Base-by-base conservation (phyloP, 1,140 invertebrate species). In the Zaprionus lachaisei region DNA sequence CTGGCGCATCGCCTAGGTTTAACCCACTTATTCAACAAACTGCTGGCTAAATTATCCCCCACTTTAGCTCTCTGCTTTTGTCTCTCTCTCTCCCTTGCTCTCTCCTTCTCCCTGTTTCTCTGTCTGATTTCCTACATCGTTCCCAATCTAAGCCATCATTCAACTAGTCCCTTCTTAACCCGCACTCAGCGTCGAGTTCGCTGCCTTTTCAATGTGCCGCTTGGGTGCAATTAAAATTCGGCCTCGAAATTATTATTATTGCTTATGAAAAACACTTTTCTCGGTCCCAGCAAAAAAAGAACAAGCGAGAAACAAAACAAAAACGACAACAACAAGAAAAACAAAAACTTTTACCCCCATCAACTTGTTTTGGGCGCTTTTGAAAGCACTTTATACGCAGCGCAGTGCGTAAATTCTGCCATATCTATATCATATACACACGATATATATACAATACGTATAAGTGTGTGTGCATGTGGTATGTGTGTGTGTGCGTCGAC, bases 231-330 rank as follows among this genome's bases (percentile, higher is more conserved):
- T 87, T 87, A 87, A 89, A 86, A 86, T 83, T 89, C 80, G 80
- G 80, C 84, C 84, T 80, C 80, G 73, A 87, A 89, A 87, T 87
- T 87, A 89, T 87, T 87, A 80, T 87, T 87, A 89, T 83, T 87
- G 80, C 83, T 89, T 80, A 89, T 89, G 81, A 89, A 89, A 87
- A 87, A 87, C 81, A 83, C 77, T 87, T 86, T 83, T 82, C 83
- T 54, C 37, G 54, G 34, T 65, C 22, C 62, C 55, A 60, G 41
- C n/a, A 47, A 47, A 47, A n/a, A 17, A 63, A 63, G 63, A 80
- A 47, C 70, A 76, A 41, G 15, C 15, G 15, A 41, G 47, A 70
- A 70, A 75, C 61, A 51, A 66, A 81, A 64, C 24, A 56, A 79
- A 58, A 83, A 58, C 57, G 72, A 51, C 20, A 49, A 49, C 11